Evolutionary conservation across 2,113 vertebrate genomes (phyloP).

Genomic region (Psilopogon haemacephalus): DNA sequence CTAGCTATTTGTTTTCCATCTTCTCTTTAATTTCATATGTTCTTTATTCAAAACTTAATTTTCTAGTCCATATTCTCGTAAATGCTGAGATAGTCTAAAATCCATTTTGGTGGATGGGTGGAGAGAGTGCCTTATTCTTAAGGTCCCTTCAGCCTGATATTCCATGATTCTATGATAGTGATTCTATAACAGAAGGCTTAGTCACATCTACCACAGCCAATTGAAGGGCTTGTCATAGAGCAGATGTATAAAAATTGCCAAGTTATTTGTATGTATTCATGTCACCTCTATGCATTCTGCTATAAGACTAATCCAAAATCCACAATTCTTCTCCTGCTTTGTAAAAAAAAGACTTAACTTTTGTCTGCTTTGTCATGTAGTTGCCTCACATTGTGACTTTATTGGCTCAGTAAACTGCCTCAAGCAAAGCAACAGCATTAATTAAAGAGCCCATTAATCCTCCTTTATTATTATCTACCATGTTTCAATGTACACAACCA

Average conservation of each 20-base stretch:
- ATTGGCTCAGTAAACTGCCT: not conserved
- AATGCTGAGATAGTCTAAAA: not conserved
- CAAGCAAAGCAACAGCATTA: not conserved
- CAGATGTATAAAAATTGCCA: not conserved
- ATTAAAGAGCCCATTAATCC: constrained; percentile 15
- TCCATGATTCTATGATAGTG: not conserved
- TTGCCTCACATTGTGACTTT: not conserved
- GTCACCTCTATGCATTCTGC: not conserved
- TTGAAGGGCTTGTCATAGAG: not conserved
- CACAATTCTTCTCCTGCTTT: not conserved
- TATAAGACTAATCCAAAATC: not conserved
- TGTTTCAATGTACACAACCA: not conserved
- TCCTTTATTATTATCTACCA: not conserved
- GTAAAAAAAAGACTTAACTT: not conserved
- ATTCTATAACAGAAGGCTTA: not conserved
- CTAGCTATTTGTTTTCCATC: not conserved
- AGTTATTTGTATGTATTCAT: not conserved
- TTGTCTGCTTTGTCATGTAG: not conserved
- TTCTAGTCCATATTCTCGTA: not conserved
- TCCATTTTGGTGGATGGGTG: not conserved
- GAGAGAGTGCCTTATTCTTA: not conserved
- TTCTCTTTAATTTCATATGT: not conserved
- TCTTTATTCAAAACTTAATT: not conserved
- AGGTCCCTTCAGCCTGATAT: not conserved
- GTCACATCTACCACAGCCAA: not conserved